phyloP scores from a whole-genome alignment of 2,113 vertebrate genomes.

The Nipponia nippon region DNA sequence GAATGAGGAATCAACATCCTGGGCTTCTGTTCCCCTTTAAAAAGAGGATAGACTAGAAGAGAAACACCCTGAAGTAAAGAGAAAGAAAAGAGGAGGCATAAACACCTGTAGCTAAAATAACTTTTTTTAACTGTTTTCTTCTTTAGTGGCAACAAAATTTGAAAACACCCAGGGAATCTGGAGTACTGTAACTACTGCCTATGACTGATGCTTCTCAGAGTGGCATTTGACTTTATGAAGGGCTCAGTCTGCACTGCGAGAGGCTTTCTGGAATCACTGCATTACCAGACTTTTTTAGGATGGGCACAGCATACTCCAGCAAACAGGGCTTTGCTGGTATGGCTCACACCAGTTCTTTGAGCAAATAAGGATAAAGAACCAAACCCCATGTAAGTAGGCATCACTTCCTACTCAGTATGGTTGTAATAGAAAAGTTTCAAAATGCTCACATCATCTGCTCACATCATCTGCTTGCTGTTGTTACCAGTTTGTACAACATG shows the following conservation, averaged over 20 bases:
- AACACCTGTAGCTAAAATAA: background rate
- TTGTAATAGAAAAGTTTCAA: background rate
- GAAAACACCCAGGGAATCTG: background rate
- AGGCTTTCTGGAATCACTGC: background rate
- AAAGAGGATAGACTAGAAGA: background rate
- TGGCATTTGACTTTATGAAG: background rate
- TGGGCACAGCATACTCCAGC: background rate
- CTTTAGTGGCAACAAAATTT: background rate
- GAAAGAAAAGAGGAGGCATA: background rate
- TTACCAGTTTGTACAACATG: fast-evolving
- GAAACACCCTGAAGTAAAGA: background rate
- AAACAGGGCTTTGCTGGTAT: background rate
- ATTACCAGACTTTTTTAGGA: background rate
- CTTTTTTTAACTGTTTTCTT: background rate
- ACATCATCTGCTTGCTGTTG: background rate
- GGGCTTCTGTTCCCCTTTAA: background rate
- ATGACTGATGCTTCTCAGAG: background rate
- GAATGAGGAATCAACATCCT: background rate
- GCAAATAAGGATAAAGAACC: background rate
- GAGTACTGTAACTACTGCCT: background rate
- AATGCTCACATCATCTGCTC: background rate
- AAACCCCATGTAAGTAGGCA: background rate
- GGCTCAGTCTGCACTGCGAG: background rate
- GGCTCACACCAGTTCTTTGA: background rate
- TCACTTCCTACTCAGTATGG: background rate